Base-by-base conservation (phyloP, 2,888 invertebrate species). In the Dendrolimus pini region DNA sequence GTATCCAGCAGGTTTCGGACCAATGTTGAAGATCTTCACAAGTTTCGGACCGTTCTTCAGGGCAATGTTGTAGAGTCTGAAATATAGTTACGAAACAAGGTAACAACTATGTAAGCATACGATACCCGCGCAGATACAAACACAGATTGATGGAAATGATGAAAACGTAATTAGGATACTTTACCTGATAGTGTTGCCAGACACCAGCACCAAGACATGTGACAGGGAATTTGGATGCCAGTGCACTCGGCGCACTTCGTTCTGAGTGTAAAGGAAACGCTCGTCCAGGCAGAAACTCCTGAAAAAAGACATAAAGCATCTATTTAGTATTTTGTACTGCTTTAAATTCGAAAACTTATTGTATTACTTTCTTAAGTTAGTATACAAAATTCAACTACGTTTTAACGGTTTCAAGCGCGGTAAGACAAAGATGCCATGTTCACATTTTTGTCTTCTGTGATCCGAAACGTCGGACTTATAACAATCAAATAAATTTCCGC, bases 171-270 rank as follows among this genome's bases (percentile, higher is more conserved):
- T 30, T 30, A 30, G 30, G 30, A 30, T 30, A 53, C 64, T 77
- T 82, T 83, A 96, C 95, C 97, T 94, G 74, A 98, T 93, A 47
- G 94, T 93, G 76, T 98, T 98, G 77, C 98, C 96, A 0, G 97
- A 96, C 3, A 96, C 94, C 41, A 98, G 92, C 0, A 97, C 93
- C 13, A 96, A 82, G 1, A 98, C 80, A 80, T 96, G 96, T 0
- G 94, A 94, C 68, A 96, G 94, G 1, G 97, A 96, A 54, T 94
- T 95, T 0, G 98, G 97, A 85, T 98, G 98, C 96, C 98, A 98
- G 64, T 93, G 93, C 7, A 94, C 93, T 69, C 95, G 94, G 13
- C 94, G 91, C 14, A 96, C 92, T 74, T 94, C 94, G n/a, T 94
- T 88, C 53, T 93, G 92, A 63, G 93, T 94, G 67, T 93, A 92